phyloP scores from a whole-genome alignment of 2,888 invertebrate genomes.

The Ischnura elegans region DNA sequence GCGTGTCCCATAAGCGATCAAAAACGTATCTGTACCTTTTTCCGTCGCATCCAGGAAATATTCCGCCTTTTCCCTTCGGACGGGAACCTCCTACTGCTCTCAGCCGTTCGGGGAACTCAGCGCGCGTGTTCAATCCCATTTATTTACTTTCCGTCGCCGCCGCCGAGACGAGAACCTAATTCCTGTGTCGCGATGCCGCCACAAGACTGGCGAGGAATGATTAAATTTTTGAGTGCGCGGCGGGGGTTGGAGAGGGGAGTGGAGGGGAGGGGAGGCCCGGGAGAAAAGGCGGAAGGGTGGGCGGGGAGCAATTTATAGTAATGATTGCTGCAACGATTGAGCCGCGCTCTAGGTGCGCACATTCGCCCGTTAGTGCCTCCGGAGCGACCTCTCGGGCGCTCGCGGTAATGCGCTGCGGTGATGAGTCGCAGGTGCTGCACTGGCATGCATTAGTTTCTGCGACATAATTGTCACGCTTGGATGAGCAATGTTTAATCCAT shows the following conservation, averaged over 20 bases:
- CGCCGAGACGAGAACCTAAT: conserved; percentile 4
- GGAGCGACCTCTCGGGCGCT: no score
- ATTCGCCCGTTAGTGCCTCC: not conserved
- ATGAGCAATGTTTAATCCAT: no score
- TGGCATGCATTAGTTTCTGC: no score
- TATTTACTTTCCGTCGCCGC: not conserved
- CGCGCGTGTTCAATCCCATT: not conserved
- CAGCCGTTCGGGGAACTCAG: not conserved
- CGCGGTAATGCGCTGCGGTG: no score
- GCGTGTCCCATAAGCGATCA: not conserved
- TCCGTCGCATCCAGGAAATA: not conserved
- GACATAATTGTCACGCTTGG: no score
- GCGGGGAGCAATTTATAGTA: not conserved
- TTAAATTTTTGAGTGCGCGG: not conserved
- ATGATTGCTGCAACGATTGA: not conserved
- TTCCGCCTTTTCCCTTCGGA: not conserved
- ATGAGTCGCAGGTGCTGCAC: no score
- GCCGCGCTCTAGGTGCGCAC: not conserved
- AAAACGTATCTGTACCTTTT: not conserved
- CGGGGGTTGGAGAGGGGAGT: not conserved
- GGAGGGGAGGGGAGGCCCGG: not conserved
- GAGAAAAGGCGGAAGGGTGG: not conserved
- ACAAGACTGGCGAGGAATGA: not conserved
- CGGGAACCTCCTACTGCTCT: not conserved
- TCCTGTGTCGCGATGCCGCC: not conserved